Conservation (phyloP, 2,888 invertebrate genomes). For the Physocephala rufipes region DNA sequence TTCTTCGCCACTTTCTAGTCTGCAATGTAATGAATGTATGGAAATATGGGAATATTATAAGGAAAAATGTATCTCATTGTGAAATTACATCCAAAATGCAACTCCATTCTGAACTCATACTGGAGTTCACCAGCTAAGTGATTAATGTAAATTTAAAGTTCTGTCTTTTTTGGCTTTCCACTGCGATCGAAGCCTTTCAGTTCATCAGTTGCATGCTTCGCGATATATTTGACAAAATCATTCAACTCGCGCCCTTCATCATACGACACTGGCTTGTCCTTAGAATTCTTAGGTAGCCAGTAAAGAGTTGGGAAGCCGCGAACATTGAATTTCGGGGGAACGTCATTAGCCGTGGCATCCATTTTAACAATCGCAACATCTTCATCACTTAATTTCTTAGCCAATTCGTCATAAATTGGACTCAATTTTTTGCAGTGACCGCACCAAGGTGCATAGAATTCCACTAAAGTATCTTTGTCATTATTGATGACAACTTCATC, state of each 20-base stretch:
- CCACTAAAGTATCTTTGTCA: constrained; percentile 91
- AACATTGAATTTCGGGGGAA: constrained; percentile 89
- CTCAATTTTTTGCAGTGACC: constrained; percentile 97
- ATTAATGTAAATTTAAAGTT: constrained; percentile 53
- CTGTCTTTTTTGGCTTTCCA: constrained; percentile 71
- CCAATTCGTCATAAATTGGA: constrained; percentile 94
- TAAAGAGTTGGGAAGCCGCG: constrained; percentile 97
- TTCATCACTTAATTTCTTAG: constrained; percentile 85
- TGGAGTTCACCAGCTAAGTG: background rate
- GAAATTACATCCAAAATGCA: constrained; percentile 25
- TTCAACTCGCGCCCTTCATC: constrained; percentile 93
- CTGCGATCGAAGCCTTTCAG: constrained; percentile 87
- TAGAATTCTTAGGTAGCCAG: constrained; percentile 89
- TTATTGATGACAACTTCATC: constrained; percentile 91
- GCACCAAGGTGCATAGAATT: constrained; percentile 99
- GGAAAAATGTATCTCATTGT: constrained; percentile 36
- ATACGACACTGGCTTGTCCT: constrained; percentile 82
- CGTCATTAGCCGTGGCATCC: constrained; percentile 99
- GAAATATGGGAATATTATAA: constrained; percentile 40
- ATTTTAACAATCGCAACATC: constrained; percentile 94
- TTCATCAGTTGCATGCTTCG: constrained; percentile 88
- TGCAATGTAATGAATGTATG: constrained; percentile 14
- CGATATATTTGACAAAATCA: constrained; percentile 94
- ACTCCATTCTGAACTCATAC: background rate
- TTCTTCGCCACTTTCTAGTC: background rate